Conservation (phyloP, 2,888 invertebrate genomes). For the Ecdyonurus torrentis region DNA sequence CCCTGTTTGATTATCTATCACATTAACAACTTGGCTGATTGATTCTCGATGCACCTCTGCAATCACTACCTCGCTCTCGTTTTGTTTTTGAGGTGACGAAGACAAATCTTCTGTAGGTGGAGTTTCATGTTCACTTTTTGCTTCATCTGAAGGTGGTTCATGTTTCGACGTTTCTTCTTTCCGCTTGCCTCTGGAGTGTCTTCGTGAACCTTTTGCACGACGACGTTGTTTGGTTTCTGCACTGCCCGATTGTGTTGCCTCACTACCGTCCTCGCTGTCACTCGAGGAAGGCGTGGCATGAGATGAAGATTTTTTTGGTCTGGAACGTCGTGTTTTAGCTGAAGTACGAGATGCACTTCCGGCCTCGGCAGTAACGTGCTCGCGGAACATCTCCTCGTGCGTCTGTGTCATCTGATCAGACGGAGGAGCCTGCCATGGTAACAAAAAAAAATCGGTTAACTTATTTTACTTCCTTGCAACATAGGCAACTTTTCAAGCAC, state of each 20-base stretch:
- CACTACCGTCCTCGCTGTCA: neutral
- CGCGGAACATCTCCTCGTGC: neutral
- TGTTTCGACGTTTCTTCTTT: neutral
- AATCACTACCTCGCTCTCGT: neutral
- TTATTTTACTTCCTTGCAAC: too few species aligned
- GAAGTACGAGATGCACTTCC: neutral
- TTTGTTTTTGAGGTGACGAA: neutral
- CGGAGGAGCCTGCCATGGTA: neutral
- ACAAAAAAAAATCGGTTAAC: too few species aligned
- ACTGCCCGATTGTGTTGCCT: neutral
- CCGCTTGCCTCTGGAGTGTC: neutral
- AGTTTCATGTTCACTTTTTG: neutral
- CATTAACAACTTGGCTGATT: neutral
- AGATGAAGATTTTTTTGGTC: neutral
- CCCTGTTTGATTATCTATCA: neutral
- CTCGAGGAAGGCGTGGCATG: neutral
- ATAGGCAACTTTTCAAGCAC: too few species aligned
- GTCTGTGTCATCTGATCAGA: neutral
- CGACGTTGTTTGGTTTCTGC: neutral
- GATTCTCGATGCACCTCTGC: neutral
- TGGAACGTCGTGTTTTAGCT: neutral
- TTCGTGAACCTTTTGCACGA: neutral
- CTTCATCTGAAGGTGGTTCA: neutral
- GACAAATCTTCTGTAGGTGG: too few species aligned
- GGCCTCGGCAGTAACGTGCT: neutral